These are phyloP conservation scores for Salarias fasciatus DNA, from an alignment of 2,797 vertebrate genomes.

Conservation along the genomic window DNA sequence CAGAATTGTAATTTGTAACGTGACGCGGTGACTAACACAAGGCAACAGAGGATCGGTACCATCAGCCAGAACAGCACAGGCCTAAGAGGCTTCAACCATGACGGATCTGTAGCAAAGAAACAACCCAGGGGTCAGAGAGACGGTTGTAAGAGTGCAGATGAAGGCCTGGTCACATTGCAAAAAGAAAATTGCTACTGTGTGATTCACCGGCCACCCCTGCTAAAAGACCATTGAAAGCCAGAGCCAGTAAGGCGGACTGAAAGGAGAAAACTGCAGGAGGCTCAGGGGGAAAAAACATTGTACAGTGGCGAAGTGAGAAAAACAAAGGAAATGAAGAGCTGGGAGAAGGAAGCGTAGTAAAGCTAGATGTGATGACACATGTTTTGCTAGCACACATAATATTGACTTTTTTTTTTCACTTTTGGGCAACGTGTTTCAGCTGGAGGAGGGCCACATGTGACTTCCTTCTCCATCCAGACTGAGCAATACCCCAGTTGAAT, in stretches of 20 bases:
- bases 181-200: conserved; percentile 19
- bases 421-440: neutral
- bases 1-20: no score
- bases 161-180: neutral
- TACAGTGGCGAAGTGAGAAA: conserved; percentile 1
- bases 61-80: no score
- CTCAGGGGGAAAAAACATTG: neutral
- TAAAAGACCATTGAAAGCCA: neutral
- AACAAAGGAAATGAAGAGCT: conserved; percentile 10
- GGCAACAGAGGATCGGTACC: no score
- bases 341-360: neutral
- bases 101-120: neutral
- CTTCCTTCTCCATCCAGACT: neutral
- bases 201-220: conserved; percentile 9
- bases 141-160: neutral
- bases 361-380: neutral
- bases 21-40: no score
- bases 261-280: conserved; percentile 6
- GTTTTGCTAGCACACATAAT: no score
- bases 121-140: neutral
- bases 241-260: conserved; percentile 6
- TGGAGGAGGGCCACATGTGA: conserved; percentile 1
- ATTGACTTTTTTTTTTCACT: no score
- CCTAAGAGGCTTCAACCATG: neutral
- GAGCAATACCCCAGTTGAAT: neutral